A percentile compares a stretch with the other conserved stretches of the same genome.
These are phyloP conservation scores for Cephus pygmeus DNA, from an alignment of 2,888 invertebrate species.

Conservation along the genomic window DNA sequence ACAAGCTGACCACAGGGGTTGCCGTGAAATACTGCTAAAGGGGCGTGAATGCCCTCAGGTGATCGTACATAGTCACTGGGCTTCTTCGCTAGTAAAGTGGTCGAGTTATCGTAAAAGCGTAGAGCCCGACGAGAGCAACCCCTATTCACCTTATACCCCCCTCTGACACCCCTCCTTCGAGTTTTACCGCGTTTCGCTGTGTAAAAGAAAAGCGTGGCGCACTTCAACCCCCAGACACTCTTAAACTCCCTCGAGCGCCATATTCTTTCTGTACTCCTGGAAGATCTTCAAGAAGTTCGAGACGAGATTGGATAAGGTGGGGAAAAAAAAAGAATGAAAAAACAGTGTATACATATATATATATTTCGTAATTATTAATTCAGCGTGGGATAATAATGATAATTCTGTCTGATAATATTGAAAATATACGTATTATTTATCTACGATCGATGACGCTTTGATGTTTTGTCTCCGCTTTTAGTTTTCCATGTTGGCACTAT, in stretches of 20 bases:
- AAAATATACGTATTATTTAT: not conserved
- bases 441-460: not conserved
- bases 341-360: not conserved
- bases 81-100: not conserved
- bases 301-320: not conserved
- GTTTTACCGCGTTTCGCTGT: not conserved
- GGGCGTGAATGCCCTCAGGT: slow-evolving; percentile 4
- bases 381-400: not conserved
- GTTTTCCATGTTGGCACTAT: not conserved
- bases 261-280: not conserved
- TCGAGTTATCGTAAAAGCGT: slow-evolving; percentile 1
- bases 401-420: not conserved
- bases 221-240: not conserved
- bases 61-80: slow-evolving; percentile 2
- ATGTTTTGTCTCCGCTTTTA: not conserved
- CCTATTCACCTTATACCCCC: not conserved
- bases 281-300: not conserved
- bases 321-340: not conserved
- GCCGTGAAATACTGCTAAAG: slow-evolving; percentile 6
- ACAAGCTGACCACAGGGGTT: slow-evolving; percentile 6
- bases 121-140: not conserved
- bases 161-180: not conserved
- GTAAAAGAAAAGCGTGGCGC: not conserved
- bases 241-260: not conserved
- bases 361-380: not conserved